Evolutionary conservation across 2,888 invertebrate genomes (phyloP).

Genomic region (Andrena chrysosceles): DNA sequence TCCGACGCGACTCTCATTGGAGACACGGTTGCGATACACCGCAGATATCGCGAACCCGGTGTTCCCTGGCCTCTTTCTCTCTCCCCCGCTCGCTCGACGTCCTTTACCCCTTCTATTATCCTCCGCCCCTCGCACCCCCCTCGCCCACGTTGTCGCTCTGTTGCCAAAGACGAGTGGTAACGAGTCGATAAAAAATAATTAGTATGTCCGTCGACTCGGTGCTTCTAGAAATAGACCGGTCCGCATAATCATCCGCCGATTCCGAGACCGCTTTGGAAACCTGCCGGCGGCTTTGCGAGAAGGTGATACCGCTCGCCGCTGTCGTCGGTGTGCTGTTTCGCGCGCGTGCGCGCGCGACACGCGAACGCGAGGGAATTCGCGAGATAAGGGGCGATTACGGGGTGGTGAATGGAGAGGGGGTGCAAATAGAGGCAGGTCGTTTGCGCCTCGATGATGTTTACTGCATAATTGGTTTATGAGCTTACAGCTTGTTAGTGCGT

Average conservation of each 20-base stretch:
- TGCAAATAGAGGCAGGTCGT: slow-evolving; percentile 11
- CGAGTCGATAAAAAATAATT: slow-evolving; percentile 81
- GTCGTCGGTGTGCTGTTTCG: slow-evolving; percentile 14
- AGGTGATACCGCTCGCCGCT: slow-evolving; percentile 41
- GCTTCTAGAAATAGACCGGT: slow-evolving; percentile 83
- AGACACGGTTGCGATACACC: slow-evolving; percentile 40
- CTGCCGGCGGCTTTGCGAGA: slow-evolving; percentile 70
- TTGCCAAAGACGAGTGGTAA: slow-evolving; percentile 72
- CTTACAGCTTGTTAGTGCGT: no score
- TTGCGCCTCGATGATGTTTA: slow-evolving; percentile 26
- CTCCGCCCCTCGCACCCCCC: slow-evolving; percentile 28
- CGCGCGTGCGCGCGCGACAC: slow-evolving; percentile 4
- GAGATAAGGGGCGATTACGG: neutral
- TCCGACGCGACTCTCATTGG: neutral
- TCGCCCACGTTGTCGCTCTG: slow-evolving; percentile 33
- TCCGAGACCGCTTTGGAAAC: slow-evolving; percentile 82
- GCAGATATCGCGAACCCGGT: slow-evolving; percentile 37
- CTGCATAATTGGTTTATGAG: neutral
- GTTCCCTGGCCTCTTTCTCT: slow-evolving; percentile 20
- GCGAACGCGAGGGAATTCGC: slow-evolving; percentile 24
- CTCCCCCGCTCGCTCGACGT: slow-evolving; percentile 17
- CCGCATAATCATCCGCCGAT: slow-evolving; percentile 79
- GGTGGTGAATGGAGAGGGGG: neutral
- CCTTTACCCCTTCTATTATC: slow-evolving; percentile 43
- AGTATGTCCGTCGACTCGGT: slow-evolving; percentile 77